These are phyloP conservation scores for Uloborus diversus DNA, from an alignment of 1,140 invertebrate species.

Conservation along the genomic window DNA sequence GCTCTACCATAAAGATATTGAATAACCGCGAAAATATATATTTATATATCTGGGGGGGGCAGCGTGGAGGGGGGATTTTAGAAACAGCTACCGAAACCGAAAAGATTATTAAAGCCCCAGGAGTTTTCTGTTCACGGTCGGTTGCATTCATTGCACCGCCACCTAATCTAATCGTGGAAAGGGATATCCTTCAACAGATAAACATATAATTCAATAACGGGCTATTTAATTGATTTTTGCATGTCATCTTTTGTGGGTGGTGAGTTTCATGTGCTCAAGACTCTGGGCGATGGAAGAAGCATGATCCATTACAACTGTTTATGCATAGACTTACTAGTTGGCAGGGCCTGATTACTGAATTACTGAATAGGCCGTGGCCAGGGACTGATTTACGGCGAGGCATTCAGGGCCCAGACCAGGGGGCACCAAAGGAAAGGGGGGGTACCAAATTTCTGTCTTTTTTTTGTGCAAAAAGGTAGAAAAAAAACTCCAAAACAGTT, in stretches of 20 bases:
- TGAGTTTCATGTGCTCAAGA: slow-evolving; percentile 32
- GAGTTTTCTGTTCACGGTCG: slow-evolving; percentile 12
- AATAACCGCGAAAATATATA: neutral
- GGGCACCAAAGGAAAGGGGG: too few species aligned
- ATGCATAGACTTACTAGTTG: too few species aligned
- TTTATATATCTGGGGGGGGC: neutral
- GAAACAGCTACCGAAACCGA: slow-evolving; percentile 2
- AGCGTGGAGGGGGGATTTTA: slow-evolving; percentile 3
- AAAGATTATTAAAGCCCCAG: slow-evolving; percentile 42
- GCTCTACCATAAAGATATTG: slow-evolving; percentile 28
- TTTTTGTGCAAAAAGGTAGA: too few species aligned
- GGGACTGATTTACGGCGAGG: too few species aligned
- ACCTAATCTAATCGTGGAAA: slow-evolving; percentile 33
- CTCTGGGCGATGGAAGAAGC: slow-evolving; percentile 18
- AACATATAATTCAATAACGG: slow-evolving; percentile 52
- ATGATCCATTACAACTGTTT: too few species aligned
- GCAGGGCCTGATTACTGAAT: too few species aligned
- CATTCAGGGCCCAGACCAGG: too few species aligned
- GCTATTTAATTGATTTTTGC: slow-evolving; percentile 52
- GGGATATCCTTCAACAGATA: slow-evolving; percentile 18
- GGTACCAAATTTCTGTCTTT: too few species aligned
- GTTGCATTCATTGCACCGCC: slow-evolving; percentile 8
- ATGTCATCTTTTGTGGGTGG: slow-evolving; percentile 7
- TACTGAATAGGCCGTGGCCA: too few species aligned
- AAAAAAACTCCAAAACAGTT: too few species aligned